phyloP scores from a whole-genome alignment of 2,888 invertebrate species.

The Catocala sponsa region DNA sequence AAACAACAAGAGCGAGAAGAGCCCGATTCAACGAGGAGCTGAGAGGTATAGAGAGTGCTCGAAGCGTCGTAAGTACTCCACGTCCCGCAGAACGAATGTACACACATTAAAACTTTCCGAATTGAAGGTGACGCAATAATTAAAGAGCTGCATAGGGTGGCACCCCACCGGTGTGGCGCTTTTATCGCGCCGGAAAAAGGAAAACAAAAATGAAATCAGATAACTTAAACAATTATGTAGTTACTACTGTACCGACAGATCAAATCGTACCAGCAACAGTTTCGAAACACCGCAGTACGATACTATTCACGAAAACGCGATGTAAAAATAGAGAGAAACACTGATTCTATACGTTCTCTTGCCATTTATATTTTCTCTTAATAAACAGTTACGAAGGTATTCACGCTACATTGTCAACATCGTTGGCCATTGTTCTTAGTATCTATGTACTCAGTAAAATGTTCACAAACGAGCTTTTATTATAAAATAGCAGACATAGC shows the following conservation, averaged over 20 bases:
- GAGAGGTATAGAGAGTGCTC: slow-evolving; percentile 75
- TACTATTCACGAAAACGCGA: slow-evolving; percentile 19
- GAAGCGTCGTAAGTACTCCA: slow-evolving; percentile 73
- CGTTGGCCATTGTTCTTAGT: slow-evolving; percentile 67
- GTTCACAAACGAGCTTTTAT: slow-evolving; percentile 70
- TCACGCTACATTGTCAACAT: slow-evolving; percentile 65
- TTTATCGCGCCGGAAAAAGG: slow-evolving; percentile 54
- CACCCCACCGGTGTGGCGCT: slow-evolving; percentile 54
- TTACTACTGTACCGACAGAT: slow-evolving; percentile 10
- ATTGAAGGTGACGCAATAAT: slow-evolving; percentile 79
- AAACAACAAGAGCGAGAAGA: slow-evolving; percentile 78
- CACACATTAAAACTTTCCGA: slow-evolving; percentile 84
- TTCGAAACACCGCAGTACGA: slow-evolving; percentile 15
- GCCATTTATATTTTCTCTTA: slow-evolving; percentile 56
- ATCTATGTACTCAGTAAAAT: slow-evolving; percentile 63
- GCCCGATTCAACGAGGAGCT: slow-evolving; percentile 69
- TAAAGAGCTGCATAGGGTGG: slow-evolving; percentile 66
- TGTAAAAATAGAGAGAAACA: slow-evolving; percentile 46
- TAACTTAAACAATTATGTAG: slow-evolving; percentile 21
- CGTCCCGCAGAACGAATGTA: slow-evolving; percentile 74
- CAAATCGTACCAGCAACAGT: slow-evolving; percentile 12
- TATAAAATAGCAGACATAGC: slow-evolving; percentile 65
- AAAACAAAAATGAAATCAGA: slow-evolving; percentile 47
- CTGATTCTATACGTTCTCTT: slow-evolving; percentile 27
- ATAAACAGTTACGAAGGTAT: slow-evolving; percentile 60